These are phyloP conservation scores for Diploscapter pachys DNA, from an alignment of 1,140 invertebrate species.

Conservation along the genomic window DNA sequence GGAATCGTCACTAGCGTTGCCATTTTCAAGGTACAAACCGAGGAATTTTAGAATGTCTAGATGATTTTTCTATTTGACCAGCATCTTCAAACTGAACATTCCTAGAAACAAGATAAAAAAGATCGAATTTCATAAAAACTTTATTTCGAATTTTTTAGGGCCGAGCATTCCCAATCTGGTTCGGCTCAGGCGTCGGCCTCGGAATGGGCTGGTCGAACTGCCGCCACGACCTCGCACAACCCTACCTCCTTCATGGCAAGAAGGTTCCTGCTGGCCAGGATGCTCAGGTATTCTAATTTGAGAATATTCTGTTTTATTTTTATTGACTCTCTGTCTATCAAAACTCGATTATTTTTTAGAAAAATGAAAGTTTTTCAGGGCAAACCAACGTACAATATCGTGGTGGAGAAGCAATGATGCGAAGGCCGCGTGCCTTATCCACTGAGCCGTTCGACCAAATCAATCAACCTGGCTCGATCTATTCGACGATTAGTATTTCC, in stretches of 20 bases:
- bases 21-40: conserved; percentile 59
- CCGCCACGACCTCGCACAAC: conserved; percentile 62
- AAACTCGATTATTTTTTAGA: not conserved
- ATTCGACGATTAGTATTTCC: too few relatives aligned
- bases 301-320: too few relatives aligned
- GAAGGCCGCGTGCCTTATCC: too few relatives aligned
- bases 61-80: too few relatives aligned
- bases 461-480: too few relatives aligned
- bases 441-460: too few relatives aligned
- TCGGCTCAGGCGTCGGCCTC: conserved; percentile 60
- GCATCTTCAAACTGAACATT: not conserved
- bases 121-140: not conserved
- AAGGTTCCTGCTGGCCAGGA: conserved; percentile 44
- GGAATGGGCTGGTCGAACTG: conserved; percentile 65
- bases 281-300: conserved; percentile 18
- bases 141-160: conserved; percentile 29
- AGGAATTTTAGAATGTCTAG: not conserved
- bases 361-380: not conserved
- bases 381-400: conserved; percentile 31
- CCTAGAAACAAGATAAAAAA: not conserved
- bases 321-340: not conserved
- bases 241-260: conserved; percentile 54
- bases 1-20: conserved; percentile 63
- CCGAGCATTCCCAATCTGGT: conserved; percentile 59
- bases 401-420: conserved; percentile 18